Base-by-base conservation (phyloP, 1,140 invertebrate species). In the Drosophila bocqueti region DNA sequence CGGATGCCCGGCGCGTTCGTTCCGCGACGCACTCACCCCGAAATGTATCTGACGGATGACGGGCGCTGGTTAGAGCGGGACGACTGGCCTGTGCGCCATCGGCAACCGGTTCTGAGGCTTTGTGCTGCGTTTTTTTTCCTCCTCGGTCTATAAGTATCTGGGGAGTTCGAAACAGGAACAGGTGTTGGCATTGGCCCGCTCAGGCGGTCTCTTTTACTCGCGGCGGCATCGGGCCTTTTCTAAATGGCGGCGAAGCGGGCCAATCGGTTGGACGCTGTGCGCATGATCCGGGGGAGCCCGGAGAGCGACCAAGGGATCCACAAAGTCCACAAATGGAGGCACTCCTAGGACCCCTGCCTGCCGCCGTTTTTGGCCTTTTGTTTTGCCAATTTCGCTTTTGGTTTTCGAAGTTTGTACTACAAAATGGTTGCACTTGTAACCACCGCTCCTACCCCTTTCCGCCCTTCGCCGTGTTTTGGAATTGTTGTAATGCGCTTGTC, bases 401-500 rank as follows among this genome's bases (percentile, higher is more conserved):
- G 86, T 91, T 91, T 91, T 91, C 89, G 79, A 91, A 91, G 89
- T 84, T 91, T 92, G 91, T 91, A 87, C 79, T 80, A 92, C 91
- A 92, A 92, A 92, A 92, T 92, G 91, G 91, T 92, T 92, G 91
- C 91, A 92, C 91, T 92, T 91, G 91, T 90, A 90, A 82, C 81
- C 68, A 42, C 40, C 16, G 24, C n/a, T 29, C 7, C 29, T 9
- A 3, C 42, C 45, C 16, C 29, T n/a, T 29, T 43, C 49, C 62
- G 24, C 11, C 13, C 13, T 9, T 2, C 6, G 15, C 34, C 34
- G 18, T 40, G 36, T 40, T 57, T 57, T 26, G 65, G 81, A 81
- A 85, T 90, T 89, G 85, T 79, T 89, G 85, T 90, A 90, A 90
- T 90, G 85, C 85, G 82, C 85, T 91, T 90, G 85, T 90, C 79